Evolutionary conservation across 2,888 invertebrate species (phyloP), one percentile per base, ranked within the genome.

Genomic region (Clepsis dumicolana): DNA sequence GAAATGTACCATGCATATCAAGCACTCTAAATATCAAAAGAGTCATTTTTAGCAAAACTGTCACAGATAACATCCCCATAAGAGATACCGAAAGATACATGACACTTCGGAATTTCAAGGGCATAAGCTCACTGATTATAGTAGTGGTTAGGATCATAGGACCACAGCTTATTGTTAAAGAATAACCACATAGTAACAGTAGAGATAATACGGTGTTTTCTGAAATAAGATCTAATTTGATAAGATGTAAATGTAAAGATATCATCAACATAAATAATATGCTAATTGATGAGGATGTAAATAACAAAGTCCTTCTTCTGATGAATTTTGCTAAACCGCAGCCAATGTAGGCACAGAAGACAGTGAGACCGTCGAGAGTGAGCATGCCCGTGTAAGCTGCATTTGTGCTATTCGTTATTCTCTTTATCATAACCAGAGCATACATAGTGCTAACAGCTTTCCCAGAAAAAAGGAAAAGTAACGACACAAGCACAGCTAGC

Each of bases 291-390:
- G 52, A 52, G 14, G 16, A 12, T 7, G 25, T 14, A 1, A 52
- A 25, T 25, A 25, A 52, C 1, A 52, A 25, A 52, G 52, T 14
- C 52, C 27, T 14, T 52, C 52, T 52, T 27, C 27, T 52, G 21
- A 52, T 10, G 2, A 52, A 24, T n/a, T 27, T 52, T 21, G 52
- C 25, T n/a, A 52, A 52, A 52, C 14, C 52, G 27, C 52, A 52
- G 14, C 52, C 52, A 5, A n/a, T n/a, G 16, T 52, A 52, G 4
- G 52, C 14, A 5, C 25, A 52, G 25, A 25, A n/a, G n/a, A 52
- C 25, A 7, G 14, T 52, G n/a, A 52, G 14, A 2, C 27, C 52
- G n/a, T 52, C 52, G 1, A 52, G 27, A 2, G n/a, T 25, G 10
- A 52, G 52, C 25, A 27, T 52, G n/a, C 52, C 52, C 7, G 8